phyloP scores from a whole-genome alignment of 2,113 vertebrate genomes.

The Nothoprocta perdicaria region DNA sequence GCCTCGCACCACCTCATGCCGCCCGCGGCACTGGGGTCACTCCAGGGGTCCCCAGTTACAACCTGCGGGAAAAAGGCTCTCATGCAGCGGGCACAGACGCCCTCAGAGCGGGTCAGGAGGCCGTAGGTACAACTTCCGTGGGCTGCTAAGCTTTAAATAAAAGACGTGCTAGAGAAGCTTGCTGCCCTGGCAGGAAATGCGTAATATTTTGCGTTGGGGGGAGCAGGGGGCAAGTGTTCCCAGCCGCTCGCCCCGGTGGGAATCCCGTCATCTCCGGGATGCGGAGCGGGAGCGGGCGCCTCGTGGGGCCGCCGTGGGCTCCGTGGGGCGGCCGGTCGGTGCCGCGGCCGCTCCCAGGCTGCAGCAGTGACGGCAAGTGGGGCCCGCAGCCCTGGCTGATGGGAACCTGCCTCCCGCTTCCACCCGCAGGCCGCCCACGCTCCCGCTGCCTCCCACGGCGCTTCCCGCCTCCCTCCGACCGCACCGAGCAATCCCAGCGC shows the following conservation, averaged over 20 bases:
- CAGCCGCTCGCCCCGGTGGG: neutral
- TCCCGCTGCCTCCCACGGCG: neutral
- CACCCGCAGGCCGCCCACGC: neutral
- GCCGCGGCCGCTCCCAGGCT: neutral
- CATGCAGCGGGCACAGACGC: neutral
- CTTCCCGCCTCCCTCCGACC: neutral
- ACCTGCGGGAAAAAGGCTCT: neutral
- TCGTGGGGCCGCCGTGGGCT: neutral
- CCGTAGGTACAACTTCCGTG: neutral
- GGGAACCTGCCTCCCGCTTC: neutral
- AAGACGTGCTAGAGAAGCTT: neutral
- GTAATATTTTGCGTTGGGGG: neutral
- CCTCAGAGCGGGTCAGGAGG: neutral
- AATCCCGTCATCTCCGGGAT: neutral
- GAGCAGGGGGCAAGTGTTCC: neutral
- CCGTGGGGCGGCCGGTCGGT: neutral
- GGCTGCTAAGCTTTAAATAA: neutral
- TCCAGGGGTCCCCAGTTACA: neutral
- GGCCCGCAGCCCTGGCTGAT: neutral
- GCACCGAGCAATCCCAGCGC: too few species aligned
- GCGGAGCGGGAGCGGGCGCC: fast-evolving
- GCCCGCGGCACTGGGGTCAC: neutral
- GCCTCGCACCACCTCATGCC: neutral
- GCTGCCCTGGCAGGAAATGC: neutral
- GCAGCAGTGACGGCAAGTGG: neutral